A percentile compares a stretch with the other conserved stretches of the same genome.
Evolutionary conservation across 2,888 invertebrate genomes (phyloP).

Genomic region (Mystacides longicornis): DNA sequence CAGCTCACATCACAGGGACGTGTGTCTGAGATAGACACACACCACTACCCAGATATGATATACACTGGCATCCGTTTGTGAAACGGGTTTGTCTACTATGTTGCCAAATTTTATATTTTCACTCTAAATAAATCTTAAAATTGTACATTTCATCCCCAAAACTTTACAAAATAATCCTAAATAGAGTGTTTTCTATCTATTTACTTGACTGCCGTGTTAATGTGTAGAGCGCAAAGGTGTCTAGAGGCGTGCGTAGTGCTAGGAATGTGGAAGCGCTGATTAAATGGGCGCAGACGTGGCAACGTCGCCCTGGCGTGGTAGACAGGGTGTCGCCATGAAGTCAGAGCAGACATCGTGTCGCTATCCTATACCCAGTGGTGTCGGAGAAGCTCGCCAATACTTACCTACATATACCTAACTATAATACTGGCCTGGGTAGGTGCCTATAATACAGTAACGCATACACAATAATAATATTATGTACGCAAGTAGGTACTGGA

Average conservation of each 20-base stretch:
- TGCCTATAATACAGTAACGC: no score
- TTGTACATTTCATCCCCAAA: not conserved
- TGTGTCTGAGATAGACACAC: conserved; percentile 21
- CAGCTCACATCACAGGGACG: conserved; percentile 21
- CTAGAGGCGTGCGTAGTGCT: conserved; percentile 19
- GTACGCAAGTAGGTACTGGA: no score
- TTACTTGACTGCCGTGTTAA: not conserved
- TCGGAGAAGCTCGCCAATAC: no score
- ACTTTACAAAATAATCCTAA: not conserved
- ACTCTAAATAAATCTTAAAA: not conserved
- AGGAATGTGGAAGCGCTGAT: conserved; percentile 22
- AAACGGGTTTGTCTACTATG: conserved; percentile 60
- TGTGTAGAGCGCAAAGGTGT: not conserved
- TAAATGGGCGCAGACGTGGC: conserved; percentile 38
- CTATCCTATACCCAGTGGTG: conserved; percentile 34
- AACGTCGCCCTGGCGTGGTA: conserved; percentile 71
- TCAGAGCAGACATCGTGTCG: conserved; percentile 75
- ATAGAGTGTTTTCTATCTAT: not conserved
- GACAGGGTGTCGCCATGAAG: conserved; percentile 91
- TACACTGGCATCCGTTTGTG: conserved; percentile 63
- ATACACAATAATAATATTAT: no score
- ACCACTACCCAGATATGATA: conserved; percentile 29
- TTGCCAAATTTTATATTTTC: conserved; percentile 40
- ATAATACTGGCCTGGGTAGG: no score
- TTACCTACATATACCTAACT: no score